phyloP scores from a whole-genome alignment of 2,797 vertebrate genomes.

The Gephyroberyx darwinii region DNA sequence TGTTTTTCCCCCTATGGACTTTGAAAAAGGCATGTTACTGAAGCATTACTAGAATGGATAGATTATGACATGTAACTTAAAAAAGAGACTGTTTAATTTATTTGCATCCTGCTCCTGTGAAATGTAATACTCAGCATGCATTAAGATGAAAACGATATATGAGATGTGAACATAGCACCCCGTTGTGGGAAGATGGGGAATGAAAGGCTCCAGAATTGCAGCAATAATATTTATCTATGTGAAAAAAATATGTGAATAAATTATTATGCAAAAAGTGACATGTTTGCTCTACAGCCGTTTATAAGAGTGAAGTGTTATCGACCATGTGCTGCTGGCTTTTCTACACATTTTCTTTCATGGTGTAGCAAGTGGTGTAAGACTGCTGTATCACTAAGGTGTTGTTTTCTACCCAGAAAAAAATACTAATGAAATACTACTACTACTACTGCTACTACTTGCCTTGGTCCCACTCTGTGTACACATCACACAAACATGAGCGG shows the following conservation, averaged over 20 bases:
- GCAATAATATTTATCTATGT: slow-evolving; percentile 85
- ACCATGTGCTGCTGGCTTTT: neutral
- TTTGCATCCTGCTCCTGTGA: slow-evolving; percentile 86
- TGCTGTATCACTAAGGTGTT: neutral
- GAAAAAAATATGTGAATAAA: slow-evolving; percentile 79
- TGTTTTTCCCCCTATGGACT: slow-evolving; percentile 68
- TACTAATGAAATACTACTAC: neutral
- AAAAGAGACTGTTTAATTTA: slow-evolving; percentile 79
- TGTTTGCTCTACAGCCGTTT: slow-evolving; percentile 53
- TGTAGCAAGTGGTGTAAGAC: neutral
- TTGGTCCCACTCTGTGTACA: too few species aligned
- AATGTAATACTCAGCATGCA: slow-evolving; percentile 85
- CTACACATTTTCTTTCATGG: neutral
- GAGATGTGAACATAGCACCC: slow-evolving; percentile 77
- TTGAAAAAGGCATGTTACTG: slow-evolving; percentile 83
- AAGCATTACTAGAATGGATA: slow-evolving; percentile 85
- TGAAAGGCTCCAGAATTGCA: slow-evolving; percentile 80
- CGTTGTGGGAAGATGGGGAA: slow-evolving; percentile 73
- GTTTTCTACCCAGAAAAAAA: neutral
- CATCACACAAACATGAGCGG: too few species aligned
- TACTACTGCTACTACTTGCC: too few species aligned
- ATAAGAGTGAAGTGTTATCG: slow-evolving; percentile 13
- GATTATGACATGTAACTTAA: slow-evolving; percentile 80
- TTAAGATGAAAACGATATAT: slow-evolving; percentile 77
- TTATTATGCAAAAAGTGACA: slow-evolving; percentile 75